phyloP scores from a whole-genome alignment of 2,797 vertebrate species.

The Cyclopterus lumpus region DNA sequence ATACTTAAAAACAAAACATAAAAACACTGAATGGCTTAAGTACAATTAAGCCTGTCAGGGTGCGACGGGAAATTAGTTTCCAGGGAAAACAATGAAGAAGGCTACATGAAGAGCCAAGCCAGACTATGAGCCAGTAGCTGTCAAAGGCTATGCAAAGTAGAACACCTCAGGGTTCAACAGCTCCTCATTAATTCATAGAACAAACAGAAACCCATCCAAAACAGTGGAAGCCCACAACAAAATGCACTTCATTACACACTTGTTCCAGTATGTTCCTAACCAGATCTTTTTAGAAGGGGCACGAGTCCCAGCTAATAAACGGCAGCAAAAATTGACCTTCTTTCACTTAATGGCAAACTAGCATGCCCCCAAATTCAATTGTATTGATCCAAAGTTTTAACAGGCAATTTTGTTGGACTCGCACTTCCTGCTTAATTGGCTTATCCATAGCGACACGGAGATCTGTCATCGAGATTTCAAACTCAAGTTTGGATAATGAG shows the following conservation, averaged over 20 bases:
- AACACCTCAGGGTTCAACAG: conserved; percentile 54
- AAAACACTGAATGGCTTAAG: conserved; percentile 61
- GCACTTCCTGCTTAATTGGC: conserved; percentile 67
- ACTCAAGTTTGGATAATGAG: conserved; percentile 67
- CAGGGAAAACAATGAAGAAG: conserved; percentile 50
- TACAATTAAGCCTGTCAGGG: conserved; percentile 69
- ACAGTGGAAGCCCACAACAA: conserved; percentile 41
- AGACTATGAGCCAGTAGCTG: conserved; percentile 55
- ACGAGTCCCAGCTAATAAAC: conserved; percentile 47
- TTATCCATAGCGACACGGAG: conserved; percentile 47
- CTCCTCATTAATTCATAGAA: conserved; percentile 69
- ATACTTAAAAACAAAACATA: conserved; percentile 62
- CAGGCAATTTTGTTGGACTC: conserved; percentile 53
- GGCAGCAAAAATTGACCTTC: conserved; percentile 34
- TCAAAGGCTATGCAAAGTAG: conserved; percentile 60
- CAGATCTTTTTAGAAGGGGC: conserved; percentile 15
- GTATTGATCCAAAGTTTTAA: conserved; percentile 68
- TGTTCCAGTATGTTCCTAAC: conserved; percentile 35
- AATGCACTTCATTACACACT: conserved; percentile 49
- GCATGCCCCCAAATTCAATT: conserved; percentile 33
- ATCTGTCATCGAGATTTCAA: conserved; percentile 67
- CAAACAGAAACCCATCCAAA: conserved; percentile 63
- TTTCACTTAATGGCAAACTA: conserved; percentile 38
- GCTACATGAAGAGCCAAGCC: conserved; percentile 15
- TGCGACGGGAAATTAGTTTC: conserved; percentile 63